Conservation (phyloP, 2,888 invertebrate species). For the Zootermopsis nevadensis region DNA sequence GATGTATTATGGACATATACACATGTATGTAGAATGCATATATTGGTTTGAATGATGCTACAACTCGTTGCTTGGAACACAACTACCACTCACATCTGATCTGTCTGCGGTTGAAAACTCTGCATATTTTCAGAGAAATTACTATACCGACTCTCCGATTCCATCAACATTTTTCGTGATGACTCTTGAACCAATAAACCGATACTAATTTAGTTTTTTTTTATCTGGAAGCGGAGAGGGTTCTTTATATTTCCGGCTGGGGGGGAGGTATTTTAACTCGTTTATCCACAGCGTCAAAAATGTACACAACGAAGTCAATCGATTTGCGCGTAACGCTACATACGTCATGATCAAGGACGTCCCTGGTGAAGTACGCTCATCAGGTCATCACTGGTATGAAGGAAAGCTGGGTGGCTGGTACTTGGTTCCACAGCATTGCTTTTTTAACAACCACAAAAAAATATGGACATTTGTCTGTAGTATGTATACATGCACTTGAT, state of each 20-base stretch:
- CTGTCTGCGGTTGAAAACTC: neutral
- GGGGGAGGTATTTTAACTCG: neutral
- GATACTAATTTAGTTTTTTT: constrained; percentile 35
- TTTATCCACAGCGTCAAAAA: neutral
- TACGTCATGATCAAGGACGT: neutral
- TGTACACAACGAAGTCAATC: neutral
- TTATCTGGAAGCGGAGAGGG: neutral
- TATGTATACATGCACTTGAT: no score
- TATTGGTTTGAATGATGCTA: constrained; percentile 33
- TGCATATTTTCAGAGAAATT: constrained; percentile 15
- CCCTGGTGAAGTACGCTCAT: neutral
- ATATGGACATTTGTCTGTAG: no score
- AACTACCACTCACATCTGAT: constrained; percentile 7
- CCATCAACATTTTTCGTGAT: constrained; percentile 29
- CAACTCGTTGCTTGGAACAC: neutral
- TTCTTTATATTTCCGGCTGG: neutral
- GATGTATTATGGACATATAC: constrained; percentile 33
- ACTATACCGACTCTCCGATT: neutral
- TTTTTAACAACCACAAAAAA: no score
- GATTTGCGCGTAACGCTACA: neutral
- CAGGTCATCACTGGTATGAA: no score
- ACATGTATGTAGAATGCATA: neutral
- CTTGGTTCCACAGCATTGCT: no score
- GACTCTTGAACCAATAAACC: constrained; percentile 40
- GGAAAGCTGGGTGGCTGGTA: no score